Base-by-base conservation (phyloP, 2,797 vertebrate species). In the Sebastes minor region DNA sequence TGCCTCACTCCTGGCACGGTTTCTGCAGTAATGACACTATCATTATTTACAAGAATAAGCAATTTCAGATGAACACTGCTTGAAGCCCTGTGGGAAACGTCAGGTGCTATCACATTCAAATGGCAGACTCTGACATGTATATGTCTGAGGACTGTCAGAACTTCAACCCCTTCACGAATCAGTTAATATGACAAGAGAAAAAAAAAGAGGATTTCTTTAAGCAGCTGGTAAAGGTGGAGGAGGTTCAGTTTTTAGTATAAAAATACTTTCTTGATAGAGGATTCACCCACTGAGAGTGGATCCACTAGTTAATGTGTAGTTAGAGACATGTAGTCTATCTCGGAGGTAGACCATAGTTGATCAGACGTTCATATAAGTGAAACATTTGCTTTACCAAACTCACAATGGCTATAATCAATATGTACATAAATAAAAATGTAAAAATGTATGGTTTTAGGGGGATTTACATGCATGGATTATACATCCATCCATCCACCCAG, bases 81-180 rank as follows among this genome's bases (percentile, higher is more conserved):
- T 8, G 46, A 33, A 81, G 42, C 74, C 63, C 38, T 25, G 22
- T 57, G 30, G 62, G 56, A 20, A 76, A 10, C 10, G 4, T 46
- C 53, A 59, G 55, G 35, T 67, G 35, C 13, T 60, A 22, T 76
- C 69, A 46, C 13, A 74, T 60, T 32, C 8, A 63, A 79, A 77
- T 67, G 46, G 20, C 25, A 74, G 23, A 56, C 25, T 30, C 23
- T 78, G 30, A 71, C 67, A 70, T 67, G 65, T 52, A 32, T 57
- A 76, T 67, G 22, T 69, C 60, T 82, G 49, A 57, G 30, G 52
- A 74, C 65, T 63, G 35, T 67, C 69, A 66, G 79, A 71, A 46
- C 23, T 14, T 52, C 30, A 62, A 61, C 12, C 64, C n/a, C 33
- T 33, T 14, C 3, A 38, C 38, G 9, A 35, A 64, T 49, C 25